Evolutionary conservation across 1,140 invertebrate species (phyloP).

Genomic region (Drosophila chauvacae): DNA sequence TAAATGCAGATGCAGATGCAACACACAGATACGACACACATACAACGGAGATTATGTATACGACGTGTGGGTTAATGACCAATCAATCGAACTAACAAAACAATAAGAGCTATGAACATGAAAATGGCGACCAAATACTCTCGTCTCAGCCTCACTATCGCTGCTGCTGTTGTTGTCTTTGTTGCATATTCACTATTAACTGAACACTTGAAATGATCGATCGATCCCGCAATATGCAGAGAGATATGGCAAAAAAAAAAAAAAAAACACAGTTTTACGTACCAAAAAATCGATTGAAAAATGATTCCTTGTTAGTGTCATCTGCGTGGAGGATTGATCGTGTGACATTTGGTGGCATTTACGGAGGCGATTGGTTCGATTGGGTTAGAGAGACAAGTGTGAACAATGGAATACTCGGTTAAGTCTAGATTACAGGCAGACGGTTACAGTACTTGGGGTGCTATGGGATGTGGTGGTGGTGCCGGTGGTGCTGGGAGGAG

Average conservation of each 20-base stretch:
- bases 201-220: constrained; percentile 69
- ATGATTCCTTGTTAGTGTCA: constrained; percentile 79
- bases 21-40: constrained; percentile 33
- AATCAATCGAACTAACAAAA: constrained; percentile 37
- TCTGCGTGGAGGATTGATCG: constrained; percentile 67
- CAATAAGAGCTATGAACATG: constrained; percentile 31
- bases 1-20: constrained; percentile 46
- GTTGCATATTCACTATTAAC: constrained; percentile 62
- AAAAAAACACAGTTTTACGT: constrained; percentile 53
- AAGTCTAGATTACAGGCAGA: constrained; percentile 28
- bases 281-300: constrained; percentile 81
- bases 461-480: constrained; percentile 5
- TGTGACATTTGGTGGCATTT: constrained; percentile 43
- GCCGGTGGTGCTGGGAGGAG: constrained; percentile 3
- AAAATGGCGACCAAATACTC: constrained; percentile 25
- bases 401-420: constrained; percentile 35
- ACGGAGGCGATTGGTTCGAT: constrained; percentile 35
- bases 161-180: neutral
- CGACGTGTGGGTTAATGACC: constrained; percentile 42
- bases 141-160: neutral
- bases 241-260: constrained; percentile 19
- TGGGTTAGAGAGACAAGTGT: constrained; percentile 49
- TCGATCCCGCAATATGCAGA: constrained; percentile 30
- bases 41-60: constrained; percentile 23
- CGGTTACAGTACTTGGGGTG: constrained; percentile 16